phyloP scores from a whole-genome alignment of 2,113 vertebrate species.

The Chlorodrepanis virens region DNA sequence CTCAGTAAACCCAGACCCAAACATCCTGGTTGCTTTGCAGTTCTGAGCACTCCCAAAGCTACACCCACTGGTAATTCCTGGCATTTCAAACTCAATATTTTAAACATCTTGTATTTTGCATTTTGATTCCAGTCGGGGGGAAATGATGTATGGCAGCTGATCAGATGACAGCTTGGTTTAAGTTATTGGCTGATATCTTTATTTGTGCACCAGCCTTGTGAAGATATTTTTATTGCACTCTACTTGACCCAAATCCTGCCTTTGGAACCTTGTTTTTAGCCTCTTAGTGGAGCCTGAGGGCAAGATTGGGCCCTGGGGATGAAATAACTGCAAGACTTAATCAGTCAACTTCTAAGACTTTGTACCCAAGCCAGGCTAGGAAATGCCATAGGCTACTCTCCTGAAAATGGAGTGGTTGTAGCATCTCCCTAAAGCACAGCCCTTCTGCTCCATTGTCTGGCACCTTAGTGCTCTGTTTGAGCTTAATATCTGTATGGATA shows the following conservation, averaged over 20 bases:
- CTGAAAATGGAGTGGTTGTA: not conserved
- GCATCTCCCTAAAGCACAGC: not conserved
- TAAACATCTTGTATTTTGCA: constrained; percentile 66
- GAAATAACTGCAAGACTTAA: not conserved
- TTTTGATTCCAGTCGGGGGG: constrained; percentile 45
- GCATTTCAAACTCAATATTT: constrained; percentile 24
- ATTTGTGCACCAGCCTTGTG: constrained; percentile 18
- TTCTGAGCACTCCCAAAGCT: constrained; percentile 2
- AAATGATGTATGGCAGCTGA: constrained; percentile 60
- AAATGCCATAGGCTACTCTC: not conserved
- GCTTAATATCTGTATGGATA: not conserved
- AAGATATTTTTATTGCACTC: constrained; percentile 44
- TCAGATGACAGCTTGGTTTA: constrained; percentile 59
- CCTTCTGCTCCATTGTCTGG: not conserved
- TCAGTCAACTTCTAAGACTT: not conserved
- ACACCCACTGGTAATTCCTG: constrained; percentile 5
- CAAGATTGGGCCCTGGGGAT: not conserved
- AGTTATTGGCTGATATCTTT: constrained; percentile 56
- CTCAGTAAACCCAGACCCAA: not conserved
- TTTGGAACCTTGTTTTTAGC: not conserved
- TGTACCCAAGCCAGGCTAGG: not conserved
- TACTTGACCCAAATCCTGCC: constrained; percentile 27
- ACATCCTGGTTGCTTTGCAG: not conserved
- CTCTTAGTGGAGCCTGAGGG: not conserved
- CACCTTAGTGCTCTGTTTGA: not conserved